phyloP scores from a whole-genome alignment of 2,797 vertebrate genomes.

The Phalloptychus januarius region DNA sequence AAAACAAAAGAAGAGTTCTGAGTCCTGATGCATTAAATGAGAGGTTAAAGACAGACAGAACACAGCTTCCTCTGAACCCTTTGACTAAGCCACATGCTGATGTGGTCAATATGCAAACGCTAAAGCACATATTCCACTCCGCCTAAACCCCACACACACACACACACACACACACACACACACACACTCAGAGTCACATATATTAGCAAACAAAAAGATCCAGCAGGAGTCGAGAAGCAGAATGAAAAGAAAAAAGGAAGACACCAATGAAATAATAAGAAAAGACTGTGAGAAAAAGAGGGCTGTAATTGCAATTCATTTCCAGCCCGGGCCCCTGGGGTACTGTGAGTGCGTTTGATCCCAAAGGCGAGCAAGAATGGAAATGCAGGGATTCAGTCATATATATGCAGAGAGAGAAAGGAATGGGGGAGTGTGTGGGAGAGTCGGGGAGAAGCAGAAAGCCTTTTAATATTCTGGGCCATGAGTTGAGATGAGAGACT shows the following conservation, averaged over 20 bases:
- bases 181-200: conserved; percentile 5
- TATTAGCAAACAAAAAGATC: conserved; percentile 16
- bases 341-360: conserved; percentile 70
- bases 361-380: conserved; percentile 63
- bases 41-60: neutral
- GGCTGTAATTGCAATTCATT: conserved; percentile 91
- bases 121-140: conserved; percentile 9
- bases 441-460: conserved; percentile 38
- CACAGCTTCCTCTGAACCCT: neutral
- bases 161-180: conserved; percentile 5
- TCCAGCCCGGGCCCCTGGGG: conserved; percentile 71
- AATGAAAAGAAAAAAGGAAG: conserved; percentile 29
- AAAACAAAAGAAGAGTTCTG: neutral
- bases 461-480: conserved; percentile 79
- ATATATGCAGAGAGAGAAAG: conserved; percentile 59
- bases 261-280: conserved; percentile 65
- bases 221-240: conserved; percentile 16
- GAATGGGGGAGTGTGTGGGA: neutral
- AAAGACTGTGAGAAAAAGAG: conserved; percentile 60
- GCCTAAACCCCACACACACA: conserved; percentile 11
- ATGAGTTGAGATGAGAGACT: conserved; percentile 77
- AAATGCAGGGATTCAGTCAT: conserved; percentile 67
- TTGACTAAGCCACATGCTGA: conserved; percentile 3
- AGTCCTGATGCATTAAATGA: neutral
- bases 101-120: conserved; percentile 11